Base-by-base conservation (phyloP, 2,113 vertebrate genomes). In the Alethe diademata region DNA sequence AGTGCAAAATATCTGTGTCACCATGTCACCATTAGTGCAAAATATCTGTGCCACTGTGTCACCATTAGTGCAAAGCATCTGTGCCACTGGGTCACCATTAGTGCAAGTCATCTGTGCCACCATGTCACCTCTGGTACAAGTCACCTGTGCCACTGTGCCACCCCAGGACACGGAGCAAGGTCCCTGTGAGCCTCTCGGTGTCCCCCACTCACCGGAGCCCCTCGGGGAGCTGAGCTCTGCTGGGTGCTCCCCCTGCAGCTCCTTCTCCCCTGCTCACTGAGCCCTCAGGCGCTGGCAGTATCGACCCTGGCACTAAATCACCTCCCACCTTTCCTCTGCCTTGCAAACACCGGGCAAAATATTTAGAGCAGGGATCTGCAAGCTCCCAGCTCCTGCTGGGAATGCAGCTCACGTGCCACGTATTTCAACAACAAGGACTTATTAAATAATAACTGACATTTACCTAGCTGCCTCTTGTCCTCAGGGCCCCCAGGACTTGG, bases 401-500 rank as follows among this genome's bases (percentile, higher is more conserved):
- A 57, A 84, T 43, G 70, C 80, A 36, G 95, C 90, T 95, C 92
- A 75, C 56, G 67, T 47, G 88, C 88, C 11, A 48, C 9, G 16
- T 86, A 64, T 93, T 95, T 92, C 97, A 90, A 94, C 93, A 94
- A 93, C 95, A 85, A 81, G 78, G 95, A 81, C 90, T 95, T 94
- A 92, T 93, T 96, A 96, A 97, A 96, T 95, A 97, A 97, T 95
- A 95, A 95, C 90, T 97, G 96, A 93, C 97, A 97, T 97, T 97
- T 97, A 95, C 96, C 93, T 95, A 92, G 90, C 94, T 95, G 85
- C 95, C 90, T 14, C 96, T 91, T 79, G 91, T 97, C 93, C 94
- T 96, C 80, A 3, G 84, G 92, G 94, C 96, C 94, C 94, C 95
- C 88, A 91, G 79, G 96, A 95, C 92, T 85, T 91, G 95, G 94